Base-by-base conservation (phyloP, 2,888 invertebrate genomes). In the Caenorhabditis japonica region DNA sequence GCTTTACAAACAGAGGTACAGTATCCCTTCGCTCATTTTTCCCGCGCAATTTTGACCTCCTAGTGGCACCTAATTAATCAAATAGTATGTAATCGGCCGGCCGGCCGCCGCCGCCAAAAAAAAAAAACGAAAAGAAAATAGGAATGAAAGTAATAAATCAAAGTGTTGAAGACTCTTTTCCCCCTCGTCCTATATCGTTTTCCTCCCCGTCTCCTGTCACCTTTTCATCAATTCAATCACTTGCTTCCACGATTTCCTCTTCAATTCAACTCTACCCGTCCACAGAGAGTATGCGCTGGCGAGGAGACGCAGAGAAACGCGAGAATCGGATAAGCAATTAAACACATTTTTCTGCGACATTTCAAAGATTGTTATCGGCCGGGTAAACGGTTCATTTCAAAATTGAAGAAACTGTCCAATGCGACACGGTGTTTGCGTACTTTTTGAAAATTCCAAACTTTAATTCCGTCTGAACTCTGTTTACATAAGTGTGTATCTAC, bases 101-200 rank as follows among this genome's bases (percentile, higher is more conserved):
- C n/a, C n/a, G n/a, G n/a, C 38, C 38, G 15, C 36, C 51, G 46
- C 36, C n/a, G 27, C 46, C 15, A 44, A 19, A 15, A 17, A 27
- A 33, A 47, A 61, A 61, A 34, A 27, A 58, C 41, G 38, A 59
- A 30, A 23, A 17, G 12, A 13, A 30, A 25, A 23, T 25, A 27
- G n/a, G n/a, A 51, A 34, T 34, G 10, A 33, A 34, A 59, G 66
- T 56, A 66, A 66, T 66, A 66, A 66, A 66, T 66, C 66, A 66
- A 56, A 62, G 17, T 44, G 44, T 23, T 27, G 25, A 13, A 21
- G 33, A 21, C 30, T 27, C 13, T 25, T 19, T 25, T 25, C 25
- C 23, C 13, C 13, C 25, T 44, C 33, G 30, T 33, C 36, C 36
- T 5, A 23, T 27, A 27, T 23, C 12, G 17, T 25, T 30, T 25